Evolutionary conservation across 2,888 invertebrate species (phyloP), one percentile per base, ranked within the genome.

Genomic region (Peribatodes rhomboidaria): DNA sequence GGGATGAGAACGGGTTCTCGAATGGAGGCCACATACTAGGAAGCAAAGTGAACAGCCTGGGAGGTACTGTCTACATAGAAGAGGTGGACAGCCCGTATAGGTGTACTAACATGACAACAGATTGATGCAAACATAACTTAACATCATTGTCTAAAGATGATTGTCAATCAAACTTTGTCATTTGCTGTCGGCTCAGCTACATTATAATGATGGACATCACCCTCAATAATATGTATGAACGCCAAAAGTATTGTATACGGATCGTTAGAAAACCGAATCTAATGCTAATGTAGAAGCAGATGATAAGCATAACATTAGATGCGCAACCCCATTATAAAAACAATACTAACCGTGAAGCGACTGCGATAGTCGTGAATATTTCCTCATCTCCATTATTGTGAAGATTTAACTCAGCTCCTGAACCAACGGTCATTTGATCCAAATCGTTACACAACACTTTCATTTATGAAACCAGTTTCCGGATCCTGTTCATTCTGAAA

Each of bases 331-430:
- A 56, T 57, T 57, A 53, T 65, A 68, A 62, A 53, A 52, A 35
- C 58, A 27, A 77, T 85, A 91, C 91, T 75, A 82, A 92, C 93
- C 92, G 73, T 88, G 85, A 75, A 91, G 86, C 71, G 92, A 91
- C 81, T 90, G 81, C 63, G 90, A 89, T 68, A 91, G 88, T 75
- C 90, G 85, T 79, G 89, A 87, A 80, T 88, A 81, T 80, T 87
- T 92, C 83, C 89, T 86, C 75, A 83, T 87, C 76, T 92, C 90
- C 86, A 92, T 84, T 91, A 93, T 92, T 77, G 75, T 87, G 76
- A 82, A 69, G 73, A 78, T 78, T 82, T 75, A 77, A 78, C 79
- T 83, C 79, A 81, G 78, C 77, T 83, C 80, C 80, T 81, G 69
- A 80, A 76, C 73, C 77, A 72, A 82, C 80, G 79, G 80, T 85